A percentile compares a stretch with the other conserved stretches of the same genome.
Evolutionary conservation across 1,140 invertebrate genomes (phyloP).

Genomic region (Heliconius eleuchia): DNA sequence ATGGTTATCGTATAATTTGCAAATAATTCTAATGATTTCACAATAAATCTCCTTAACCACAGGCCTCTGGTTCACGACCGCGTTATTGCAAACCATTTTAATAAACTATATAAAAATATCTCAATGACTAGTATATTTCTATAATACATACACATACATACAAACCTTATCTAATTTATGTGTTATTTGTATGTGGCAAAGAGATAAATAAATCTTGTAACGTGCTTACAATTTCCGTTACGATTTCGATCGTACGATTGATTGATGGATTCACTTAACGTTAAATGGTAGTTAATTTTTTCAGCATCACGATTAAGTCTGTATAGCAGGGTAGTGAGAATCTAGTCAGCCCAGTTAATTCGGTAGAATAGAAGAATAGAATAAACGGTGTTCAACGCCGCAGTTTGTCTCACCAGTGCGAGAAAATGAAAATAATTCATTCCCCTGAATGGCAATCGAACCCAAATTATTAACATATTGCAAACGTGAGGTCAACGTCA

Average conservation of each 20-base stretch:
- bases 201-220: slow-evolving; percentile 2
- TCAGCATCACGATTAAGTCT: too few species aligned
- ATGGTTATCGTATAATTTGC: not conserved
- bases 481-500: not conserved
- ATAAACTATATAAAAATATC: not conserved
- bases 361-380: too few species aligned
- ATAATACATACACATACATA: not conserved
- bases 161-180: slow-evolving; percentile 1
- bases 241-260: not conserved
- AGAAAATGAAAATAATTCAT: too few species aligned
- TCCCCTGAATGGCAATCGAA: too few species aligned
- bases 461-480: not conserved
- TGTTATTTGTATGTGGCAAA: not conserved
- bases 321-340: too few species aligned
- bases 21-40: slow-evolving; percentile 8
- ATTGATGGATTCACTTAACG: not conserved
- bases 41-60: slow-evolving; percentile 3
- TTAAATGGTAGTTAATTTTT: not conserved
- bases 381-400: too few species aligned
- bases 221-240: not conserved
- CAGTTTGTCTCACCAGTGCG: too few species aligned
- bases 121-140: not conserved
- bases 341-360: too few species aligned
- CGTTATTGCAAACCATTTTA: not conserved
- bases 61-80: not conserved